Evolutionary conservation across 2,888 invertebrate species (phyloP).

Genomic region (Pristionchus maxplancki): DNA sequence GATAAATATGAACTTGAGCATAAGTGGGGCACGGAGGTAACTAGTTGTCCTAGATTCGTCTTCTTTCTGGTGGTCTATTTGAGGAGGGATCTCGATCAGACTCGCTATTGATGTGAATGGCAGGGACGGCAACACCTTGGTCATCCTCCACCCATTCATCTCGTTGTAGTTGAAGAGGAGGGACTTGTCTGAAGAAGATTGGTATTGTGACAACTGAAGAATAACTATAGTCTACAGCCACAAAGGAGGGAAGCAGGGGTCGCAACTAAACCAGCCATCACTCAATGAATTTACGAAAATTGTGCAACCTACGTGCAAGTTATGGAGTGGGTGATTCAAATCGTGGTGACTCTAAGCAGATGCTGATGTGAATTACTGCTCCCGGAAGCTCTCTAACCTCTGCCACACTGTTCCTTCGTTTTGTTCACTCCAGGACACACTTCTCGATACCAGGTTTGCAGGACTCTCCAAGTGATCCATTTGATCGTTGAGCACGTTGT

Average conservation of each 20-base stretch:
- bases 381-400: slow-evolving; percentile 39
- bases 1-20: slow-evolving; percentile 45
- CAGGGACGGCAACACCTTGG: background rate
- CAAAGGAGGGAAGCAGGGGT: slow-evolving; percentile 3
- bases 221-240: slow-evolving; percentile 37
- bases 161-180: slow-evolving; percentile 49
- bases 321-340: slow-evolving; percentile 28
- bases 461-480: slow-evolving; percentile 56
- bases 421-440: slow-evolving; percentile 63
- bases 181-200: slow-evolving; percentile 10
- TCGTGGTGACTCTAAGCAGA: slow-evolving; percentile 46
- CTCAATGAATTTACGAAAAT: slow-evolving; percentile 18
- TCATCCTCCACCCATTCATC: slow-evolving; percentile 52
- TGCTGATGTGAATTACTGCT: slow-evolving; percentile 12
- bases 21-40: background rate
- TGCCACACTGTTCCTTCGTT: slow-evolving; percentile 53
- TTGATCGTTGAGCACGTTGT: slow-evolving; percentile 56
- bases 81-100: slow-evolving; percentile 37
- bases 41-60: slow-evolving; percentile 46
- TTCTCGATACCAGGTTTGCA: slow-evolving; percentile 57
- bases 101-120: slow-evolving; percentile 49
- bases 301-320: slow-evolving; percentile 42
- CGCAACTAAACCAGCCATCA: background rate
- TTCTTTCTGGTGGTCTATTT: slow-evolving; percentile 47
- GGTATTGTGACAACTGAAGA: background rate